Conservation (phyloP, 2,797 vertebrate genomes). For the Loriculus beryllinus region DNA sequence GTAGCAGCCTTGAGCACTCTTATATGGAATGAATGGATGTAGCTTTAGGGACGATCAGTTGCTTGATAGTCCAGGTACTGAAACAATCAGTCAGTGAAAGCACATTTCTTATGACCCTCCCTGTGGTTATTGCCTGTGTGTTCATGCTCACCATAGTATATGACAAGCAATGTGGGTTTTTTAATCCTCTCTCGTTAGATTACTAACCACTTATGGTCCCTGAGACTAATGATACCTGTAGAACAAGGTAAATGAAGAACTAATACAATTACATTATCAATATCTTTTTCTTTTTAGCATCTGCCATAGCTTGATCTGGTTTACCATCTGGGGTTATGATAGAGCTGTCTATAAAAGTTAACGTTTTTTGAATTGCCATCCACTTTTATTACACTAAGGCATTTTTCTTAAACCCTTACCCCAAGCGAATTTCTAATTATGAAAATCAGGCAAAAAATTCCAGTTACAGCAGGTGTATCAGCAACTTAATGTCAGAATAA, state of each 20-base stretch:
- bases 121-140: background rate
- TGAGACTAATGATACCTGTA: background rate
- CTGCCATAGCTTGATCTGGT: background rate
- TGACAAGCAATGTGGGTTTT: background rate
- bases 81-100: background rate
- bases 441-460: background rate
- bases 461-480: background rate
- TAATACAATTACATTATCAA: background rate
- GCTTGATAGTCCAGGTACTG: background rate
- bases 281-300: background rate
- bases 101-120: background rate
- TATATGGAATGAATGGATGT: background rate
- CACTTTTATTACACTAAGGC: background rate
- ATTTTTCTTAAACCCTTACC: conserved; percentile 2
- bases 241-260: background rate
- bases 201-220: background rate
- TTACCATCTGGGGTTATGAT: background rate
- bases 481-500: conserved; percentile 8
- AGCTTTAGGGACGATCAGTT: background rate
- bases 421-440: background rate
- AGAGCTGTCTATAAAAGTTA: background rate
- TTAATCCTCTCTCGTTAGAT: background rate
- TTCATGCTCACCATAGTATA: background rate
- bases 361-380: background rate
- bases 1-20: background rate